phyloP scores from a whole-genome alignment of 2,888 invertebrate species.

The Stenchaetothrips biformis region DNA sequence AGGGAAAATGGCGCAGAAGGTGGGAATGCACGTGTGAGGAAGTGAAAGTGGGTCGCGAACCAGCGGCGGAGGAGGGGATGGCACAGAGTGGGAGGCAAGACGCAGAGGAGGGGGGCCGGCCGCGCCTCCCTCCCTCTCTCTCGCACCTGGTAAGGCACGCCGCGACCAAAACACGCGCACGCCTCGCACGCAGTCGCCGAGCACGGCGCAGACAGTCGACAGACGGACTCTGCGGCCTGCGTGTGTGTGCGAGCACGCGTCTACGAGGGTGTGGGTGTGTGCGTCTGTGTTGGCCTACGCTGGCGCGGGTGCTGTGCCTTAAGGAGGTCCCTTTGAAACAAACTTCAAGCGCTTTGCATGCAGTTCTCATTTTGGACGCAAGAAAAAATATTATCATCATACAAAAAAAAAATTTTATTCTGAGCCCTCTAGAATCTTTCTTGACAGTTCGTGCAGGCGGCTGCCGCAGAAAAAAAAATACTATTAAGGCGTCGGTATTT shows the following conservation, averaged over 20 bases:
- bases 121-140: background rate
- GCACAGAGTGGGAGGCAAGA: background rate
- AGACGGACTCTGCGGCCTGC: background rate
- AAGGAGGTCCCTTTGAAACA: no score
- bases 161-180: background rate
- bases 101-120: background rate
- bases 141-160: background rate
- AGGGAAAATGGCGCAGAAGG: constrained; percentile 18
- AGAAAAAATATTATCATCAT: no score
- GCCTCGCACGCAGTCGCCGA: background rate
- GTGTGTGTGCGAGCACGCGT: background rate
- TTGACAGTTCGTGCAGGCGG: no score
- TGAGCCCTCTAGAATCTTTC: no score
- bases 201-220: constrained; percentile 3
- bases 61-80: background rate
- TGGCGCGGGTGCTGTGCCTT: no score
- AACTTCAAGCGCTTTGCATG: no score
- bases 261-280: background rate
- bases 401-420: no score
- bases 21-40: constrained; percentile 22
- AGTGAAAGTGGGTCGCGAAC: constrained; percentile 20
- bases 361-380: no score
- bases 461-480: background rate
- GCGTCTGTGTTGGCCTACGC: background rate
- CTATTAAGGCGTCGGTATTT: no score